These are phyloP conservation scores for Varanus salvator DNA, from an alignment of 2,113 vertebrate species.

Conservation along the genomic window DNA sequence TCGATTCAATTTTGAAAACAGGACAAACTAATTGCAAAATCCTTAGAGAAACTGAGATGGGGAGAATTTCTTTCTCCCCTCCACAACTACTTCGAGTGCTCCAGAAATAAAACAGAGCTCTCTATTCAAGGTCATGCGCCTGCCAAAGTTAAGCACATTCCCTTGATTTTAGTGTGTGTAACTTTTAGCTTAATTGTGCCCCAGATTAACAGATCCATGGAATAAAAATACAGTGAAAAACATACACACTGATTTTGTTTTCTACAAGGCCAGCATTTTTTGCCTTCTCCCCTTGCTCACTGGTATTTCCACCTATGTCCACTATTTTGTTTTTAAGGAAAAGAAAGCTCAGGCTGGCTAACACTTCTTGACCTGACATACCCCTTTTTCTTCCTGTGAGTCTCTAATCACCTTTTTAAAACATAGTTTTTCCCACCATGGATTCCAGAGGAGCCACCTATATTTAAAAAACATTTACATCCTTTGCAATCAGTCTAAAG, in stretches of 20 bases:
- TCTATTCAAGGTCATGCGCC: neutral
- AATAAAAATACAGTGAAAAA: neutral
- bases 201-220: neutral
- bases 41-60: too few relatives aligned
- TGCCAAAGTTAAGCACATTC: neutral
- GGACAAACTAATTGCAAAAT: neutral
- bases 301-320: neutral
- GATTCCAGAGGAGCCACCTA: constrained; percentile 35
- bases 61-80: neutral
- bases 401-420: neutral
- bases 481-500: constrained; percentile 7
- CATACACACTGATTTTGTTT: neutral
- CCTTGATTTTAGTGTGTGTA: neutral
- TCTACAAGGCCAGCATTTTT: neutral
- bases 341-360: neutral
- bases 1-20: too few relatives aligned
- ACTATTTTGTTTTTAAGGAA: neutral
- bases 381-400: neutral
- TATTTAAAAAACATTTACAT: neutral
- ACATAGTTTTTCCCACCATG: neutral
- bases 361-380: neutral
- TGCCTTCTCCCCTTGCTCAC: too few relatives aligned
- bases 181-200: neutral
- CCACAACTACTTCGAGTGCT: neutral
- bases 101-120: neutral